phyloP scores from a whole-genome alignment of 1,140 invertebrate genomes.

The Lucilia cuprina region DNA sequence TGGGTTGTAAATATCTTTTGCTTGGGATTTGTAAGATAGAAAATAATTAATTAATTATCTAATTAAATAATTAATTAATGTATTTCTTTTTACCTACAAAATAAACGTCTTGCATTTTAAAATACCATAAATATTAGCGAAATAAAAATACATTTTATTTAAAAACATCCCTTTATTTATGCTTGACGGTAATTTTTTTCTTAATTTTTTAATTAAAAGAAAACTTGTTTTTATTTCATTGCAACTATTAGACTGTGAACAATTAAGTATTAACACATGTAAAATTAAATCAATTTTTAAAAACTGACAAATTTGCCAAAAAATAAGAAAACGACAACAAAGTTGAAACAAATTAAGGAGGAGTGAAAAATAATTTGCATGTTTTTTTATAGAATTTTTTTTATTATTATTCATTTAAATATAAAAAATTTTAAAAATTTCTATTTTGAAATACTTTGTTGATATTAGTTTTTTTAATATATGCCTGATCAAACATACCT shows the following conservation, averaged over 20 bases:
- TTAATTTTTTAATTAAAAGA: not conserved
- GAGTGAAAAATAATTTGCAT: not conserved
- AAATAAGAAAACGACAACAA: not conserved
- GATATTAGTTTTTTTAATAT: too few relatives aligned
- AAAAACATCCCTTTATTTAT: not conserved
- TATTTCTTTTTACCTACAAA: too few relatives aligned
- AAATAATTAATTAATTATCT: too few relatives aligned
- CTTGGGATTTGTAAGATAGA: too few relatives aligned
- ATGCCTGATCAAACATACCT: too few relatives aligned
- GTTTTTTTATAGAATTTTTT: not conserved
- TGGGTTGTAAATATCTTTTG: too few relatives aligned
- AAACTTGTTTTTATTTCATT: not conserved
- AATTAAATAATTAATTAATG: too few relatives aligned
- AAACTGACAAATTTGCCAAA: not conserved
- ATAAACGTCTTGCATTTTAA: too few relatives aligned
- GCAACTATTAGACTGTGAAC: not conserved
- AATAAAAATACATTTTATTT: not conserved
- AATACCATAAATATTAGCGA: too few relatives aligned
- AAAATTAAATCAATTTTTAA: not conserved
- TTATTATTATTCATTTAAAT: too few relatives aligned
- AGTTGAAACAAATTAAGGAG: not conserved
- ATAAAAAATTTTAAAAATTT: too few relatives aligned
- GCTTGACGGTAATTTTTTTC: not conserved
- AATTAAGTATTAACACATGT: not conserved
- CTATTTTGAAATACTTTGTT: too few relatives aligned